Evolutionary conservation across 35 echinoderm and acorn worm species (phyloP), one percentile per base, ranked within the genome.

Genomic region (Chiridota heheva): DNA sequence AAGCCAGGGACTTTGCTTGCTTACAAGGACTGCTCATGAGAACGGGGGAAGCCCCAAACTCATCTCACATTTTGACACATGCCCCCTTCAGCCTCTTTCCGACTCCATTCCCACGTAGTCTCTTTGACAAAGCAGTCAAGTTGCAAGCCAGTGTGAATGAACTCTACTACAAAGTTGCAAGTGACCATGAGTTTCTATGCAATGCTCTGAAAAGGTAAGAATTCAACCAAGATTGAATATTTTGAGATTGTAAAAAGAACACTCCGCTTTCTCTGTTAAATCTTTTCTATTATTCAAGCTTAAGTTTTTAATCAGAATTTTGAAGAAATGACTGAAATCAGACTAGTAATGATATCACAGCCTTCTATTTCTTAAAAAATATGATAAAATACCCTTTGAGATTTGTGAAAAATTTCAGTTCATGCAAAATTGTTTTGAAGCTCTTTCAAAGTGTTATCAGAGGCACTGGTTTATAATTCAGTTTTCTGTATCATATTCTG

Each of bases 21-120:
- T 37, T 67, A 37, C 70, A 86, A 40, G 86, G 91, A 8, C 20
- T 89, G 28, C n/a, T 89, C 3, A 88, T 88, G 79, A 81, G 90
- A 38, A 87, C 79, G 10, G 35, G 3, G 2, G 74, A 78, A 3
- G 40, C 30, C 2, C 86, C 82, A 0, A 43, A 71, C 5, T 78
- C 80, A 7, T 89, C 86, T 33, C 86, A 89, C 25, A 37, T 85
- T 20, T 42, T 88, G 18, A 78, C 47, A 18, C 84, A 63, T 76
- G 84, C 69, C 12, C 93, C 88, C 0, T 84, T 81, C 71, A 86
- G 80, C 20, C 64, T 97, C 2, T 41, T 97, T 25, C 93, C 93
- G 15, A 86, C 93, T 3, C 74, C 88, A 3, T 43, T 91, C 25
- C 88, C 93, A 20, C 76, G 61, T 17, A 22, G 63, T 36, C 66